Base-by-base conservation (phyloP, 2,113 vertebrate genomes). In the Taurulus bubalis region DNA sequence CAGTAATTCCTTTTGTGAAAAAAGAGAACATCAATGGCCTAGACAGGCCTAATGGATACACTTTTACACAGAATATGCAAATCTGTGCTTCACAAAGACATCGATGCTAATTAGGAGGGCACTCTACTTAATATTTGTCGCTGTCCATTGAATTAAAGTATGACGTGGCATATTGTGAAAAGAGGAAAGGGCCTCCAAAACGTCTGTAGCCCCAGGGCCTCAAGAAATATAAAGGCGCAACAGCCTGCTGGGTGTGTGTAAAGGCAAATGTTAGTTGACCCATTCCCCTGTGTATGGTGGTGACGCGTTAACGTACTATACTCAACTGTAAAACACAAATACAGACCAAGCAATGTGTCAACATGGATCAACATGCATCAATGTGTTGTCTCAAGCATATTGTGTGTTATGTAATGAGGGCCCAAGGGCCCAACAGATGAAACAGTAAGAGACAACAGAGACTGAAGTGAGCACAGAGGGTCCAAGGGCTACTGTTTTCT, bases 361-460 rank as follows among this genome's bases (percentile, higher is more conserved):
- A 14, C 53, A 26, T 26, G 53, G 24, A 60, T 58, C 16, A 62
- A 24, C 60, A 66, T 56, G 38, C 11, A 30, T 59, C 1, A 67
- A 20, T 4, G 11, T 80, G 51, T 42, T 67, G 45, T 26, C 53
- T 56, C 53, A 10, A 26, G 49, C n/a, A 56, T 56, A n/a, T 5
- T 56, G 53, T 56, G 53, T 24, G 58, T 63, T 24, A n/a, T 18
- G 58, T 68, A 83, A 70, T 75, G 65, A 85, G 34, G 14, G 53
- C 71, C 38, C 18, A 6, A 71, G 70, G 72, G 75, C 20, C 24
- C 14, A 58, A 56, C 60, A 70, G 26, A 83, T 78, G 24, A 63
- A 84, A 74, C 66, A 36, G 6, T 2, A 8, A n/a, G 45, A 80
- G 26, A 53, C 77, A 89, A 58, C 49, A 79, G 66, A 86, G 63